These are phyloP conservation scores for Phasia obesa DNA, from an alignment of 2,888 invertebrate genomes.

Conservation along the genomic window DNA sequence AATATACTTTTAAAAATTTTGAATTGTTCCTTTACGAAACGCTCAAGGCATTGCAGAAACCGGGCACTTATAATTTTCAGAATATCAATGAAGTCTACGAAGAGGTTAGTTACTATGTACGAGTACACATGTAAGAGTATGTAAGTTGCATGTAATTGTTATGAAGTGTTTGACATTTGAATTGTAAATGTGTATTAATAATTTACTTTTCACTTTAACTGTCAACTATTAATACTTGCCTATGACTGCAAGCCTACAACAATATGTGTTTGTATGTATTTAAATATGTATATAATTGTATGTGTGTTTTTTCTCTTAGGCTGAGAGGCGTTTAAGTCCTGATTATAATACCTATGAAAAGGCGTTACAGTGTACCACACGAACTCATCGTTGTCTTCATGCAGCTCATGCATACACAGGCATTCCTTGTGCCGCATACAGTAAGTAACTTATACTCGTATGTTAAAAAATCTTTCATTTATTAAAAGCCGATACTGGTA, in stretches of 20 bases:
- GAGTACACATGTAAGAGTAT: neutral
- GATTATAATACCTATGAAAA: slow-evolving; percentile 85
- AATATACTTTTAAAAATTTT: slow-evolving; percentile 89
- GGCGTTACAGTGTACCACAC: slow-evolving; percentile 91
- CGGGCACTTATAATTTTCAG: slow-evolving; percentile 86
- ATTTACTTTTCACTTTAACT: slow-evolving; percentile 3
- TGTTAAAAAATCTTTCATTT: neutral
- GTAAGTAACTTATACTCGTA: slow-evolving; percentile 84
- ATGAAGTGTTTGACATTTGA: slow-evolving; percentile 24
- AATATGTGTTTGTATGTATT: neutral
- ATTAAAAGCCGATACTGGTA: neutral
- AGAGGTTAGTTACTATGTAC: slow-evolving; percentile 83
- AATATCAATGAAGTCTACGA: slow-evolving; percentile 86
- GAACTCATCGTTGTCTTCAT: slow-evolving; percentile 94
- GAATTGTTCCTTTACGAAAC: slow-evolving; percentile 95
- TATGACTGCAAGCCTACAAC: neutral
- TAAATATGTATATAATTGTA: slow-evolving; percentile 10
- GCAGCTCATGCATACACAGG: slow-evolving; percentile 94
- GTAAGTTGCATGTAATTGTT: neutral
- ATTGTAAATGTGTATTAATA: neutral
- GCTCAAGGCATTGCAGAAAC: slow-evolving; percentile 89
- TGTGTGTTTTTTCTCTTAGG: slow-evolving; percentile 75
- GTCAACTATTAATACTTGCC: slow-evolving; percentile 9
- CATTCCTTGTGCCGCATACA: slow-evolving; percentile 92
- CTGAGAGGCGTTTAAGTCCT: slow-evolving; percentile 82